phyloP scores from a whole-genome alignment of 2,797 vertebrate genomes.

The Eutrigla gurnardus region DNA sequence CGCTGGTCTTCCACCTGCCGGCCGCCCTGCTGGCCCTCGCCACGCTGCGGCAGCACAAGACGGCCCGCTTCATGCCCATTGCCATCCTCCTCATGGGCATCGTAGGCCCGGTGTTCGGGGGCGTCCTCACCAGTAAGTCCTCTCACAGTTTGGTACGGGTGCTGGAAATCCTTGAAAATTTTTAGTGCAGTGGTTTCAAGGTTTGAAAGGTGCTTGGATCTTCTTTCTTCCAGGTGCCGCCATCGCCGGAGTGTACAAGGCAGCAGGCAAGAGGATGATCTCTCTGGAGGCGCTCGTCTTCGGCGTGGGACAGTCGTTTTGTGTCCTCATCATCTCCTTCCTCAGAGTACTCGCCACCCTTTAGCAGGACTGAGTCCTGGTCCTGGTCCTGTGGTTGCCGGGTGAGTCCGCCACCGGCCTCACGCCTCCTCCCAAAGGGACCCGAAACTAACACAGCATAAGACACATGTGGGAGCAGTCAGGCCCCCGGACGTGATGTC shows the following conservation, averaged over 20 bases:
- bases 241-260: conserved; percentile 96
- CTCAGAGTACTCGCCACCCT: conserved; percentile 93
- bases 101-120: conserved; percentile 93
- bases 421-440: not conserved
- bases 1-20: conserved; percentile 93
- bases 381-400: not conserved
- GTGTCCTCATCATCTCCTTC: conserved; percentile 93
- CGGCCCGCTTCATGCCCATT: conserved; percentile 93
- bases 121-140: conserved; percentile 94
- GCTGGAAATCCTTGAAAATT: too few species aligned
- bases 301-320: conserved; percentile 95
- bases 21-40: conserved; percentile 91
- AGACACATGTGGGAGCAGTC: conserved; percentile 5
- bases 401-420: not conserved
- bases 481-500: conserved; percentile 36
- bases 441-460: conserved; percentile 1
- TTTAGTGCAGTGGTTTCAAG: too few species aligned
- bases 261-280: conserved; percentile 95
- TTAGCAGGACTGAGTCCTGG: conserved; percentile 78
- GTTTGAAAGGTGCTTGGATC: too few species aligned
- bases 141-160: too few species aligned
- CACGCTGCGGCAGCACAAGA: conserved; percentile 92
- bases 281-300: conserved; percentile 93
- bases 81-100: conserved; percentile 94
- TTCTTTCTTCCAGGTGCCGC: conserved; percentile 87